Percentiles rank a stretch among this genome's conserved stretches.
These are phyloP conservation scores for Amiota mariae DNA, from an alignment of 2,888 invertebrate genomes.

Conservation along the genomic window DNA sequence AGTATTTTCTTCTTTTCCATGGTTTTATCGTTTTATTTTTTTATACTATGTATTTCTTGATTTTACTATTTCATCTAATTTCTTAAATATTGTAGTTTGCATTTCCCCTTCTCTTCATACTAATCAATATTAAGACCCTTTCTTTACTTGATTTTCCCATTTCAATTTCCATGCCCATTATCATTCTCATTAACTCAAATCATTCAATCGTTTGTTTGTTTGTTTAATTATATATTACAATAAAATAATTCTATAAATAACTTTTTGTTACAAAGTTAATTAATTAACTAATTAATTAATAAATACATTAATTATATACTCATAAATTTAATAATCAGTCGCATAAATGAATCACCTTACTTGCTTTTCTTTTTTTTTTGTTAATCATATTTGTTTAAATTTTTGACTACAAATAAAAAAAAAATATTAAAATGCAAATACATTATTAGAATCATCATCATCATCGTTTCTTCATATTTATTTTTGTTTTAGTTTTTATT, in stretches of 20 bases:
- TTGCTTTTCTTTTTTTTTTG: constrained; percentile 33
- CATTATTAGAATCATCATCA: background rate
- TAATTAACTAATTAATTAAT: constrained; percentile 29
- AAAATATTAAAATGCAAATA: constrained; percentile 15
- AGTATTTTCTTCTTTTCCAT: background rate
- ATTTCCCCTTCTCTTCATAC: background rate
- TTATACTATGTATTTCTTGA: background rate
- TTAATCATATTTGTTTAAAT: constrained; percentile 20
- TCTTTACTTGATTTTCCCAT: too few species aligned
- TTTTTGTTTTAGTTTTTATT: background rate
- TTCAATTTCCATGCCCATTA: background rate
- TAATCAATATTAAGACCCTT: background rate
- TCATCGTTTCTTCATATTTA: background rate
- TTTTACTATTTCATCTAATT: background rate
- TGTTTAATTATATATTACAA: background rate
- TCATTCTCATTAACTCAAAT: background rate
- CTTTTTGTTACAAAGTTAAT: background rate
- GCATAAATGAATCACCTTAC: constrained; percentile 68
- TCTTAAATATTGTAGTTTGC: background rate
- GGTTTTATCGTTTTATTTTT: background rate
- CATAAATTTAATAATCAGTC: constrained; percentile 65
- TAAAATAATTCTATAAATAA: constrained; percentile 1
- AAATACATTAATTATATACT: constrained; percentile 39
- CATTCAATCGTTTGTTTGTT: background rate
- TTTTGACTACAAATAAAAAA: constrained; percentile 31